phyloP scores from a whole-genome alignment of 2,797 vertebrate species.

The Mus caroli region DNA sequence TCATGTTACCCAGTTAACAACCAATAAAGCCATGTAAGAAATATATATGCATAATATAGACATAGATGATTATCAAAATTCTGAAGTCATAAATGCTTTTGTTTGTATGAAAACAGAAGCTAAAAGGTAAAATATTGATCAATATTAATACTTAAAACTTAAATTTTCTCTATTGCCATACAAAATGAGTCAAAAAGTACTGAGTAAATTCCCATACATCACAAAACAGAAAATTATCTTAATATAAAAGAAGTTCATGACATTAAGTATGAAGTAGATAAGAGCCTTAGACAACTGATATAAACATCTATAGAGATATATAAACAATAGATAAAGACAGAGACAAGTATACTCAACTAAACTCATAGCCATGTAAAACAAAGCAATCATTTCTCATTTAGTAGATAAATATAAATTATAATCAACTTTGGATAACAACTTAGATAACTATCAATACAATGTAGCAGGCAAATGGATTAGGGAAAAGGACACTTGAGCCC shows the following conservation, averaged over 20 bases:
- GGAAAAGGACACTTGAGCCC: background rate
- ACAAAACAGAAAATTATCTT: background rate
- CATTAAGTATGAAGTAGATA: background rate
- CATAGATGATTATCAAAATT: background rate
- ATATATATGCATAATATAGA: background rate
- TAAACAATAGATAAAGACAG: background rate
- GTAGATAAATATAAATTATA: background rate
- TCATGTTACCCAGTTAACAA: background rate
- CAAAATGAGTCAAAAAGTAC: background rate
- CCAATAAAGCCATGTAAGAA: background rate
- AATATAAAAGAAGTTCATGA: background rate
- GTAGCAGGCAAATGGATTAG: background rate
- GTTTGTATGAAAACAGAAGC: background rate
- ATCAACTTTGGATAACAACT: background rate
- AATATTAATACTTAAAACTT: background rate
- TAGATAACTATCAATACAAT: background rate
- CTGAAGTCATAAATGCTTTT: constrained; percentile 27
- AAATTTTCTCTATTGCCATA: background rate
- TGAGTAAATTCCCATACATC: background rate
- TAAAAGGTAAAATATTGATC: constrained; percentile 34
- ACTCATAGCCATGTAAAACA: background rate
- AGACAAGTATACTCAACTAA: background rate
- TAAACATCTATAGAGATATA: background rate
- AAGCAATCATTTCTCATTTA: constrained; percentile 16
- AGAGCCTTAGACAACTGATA: background rate